Conservation (phyloP, 2,888 invertebrate genomes). For the Andricus curvator region DNA sequence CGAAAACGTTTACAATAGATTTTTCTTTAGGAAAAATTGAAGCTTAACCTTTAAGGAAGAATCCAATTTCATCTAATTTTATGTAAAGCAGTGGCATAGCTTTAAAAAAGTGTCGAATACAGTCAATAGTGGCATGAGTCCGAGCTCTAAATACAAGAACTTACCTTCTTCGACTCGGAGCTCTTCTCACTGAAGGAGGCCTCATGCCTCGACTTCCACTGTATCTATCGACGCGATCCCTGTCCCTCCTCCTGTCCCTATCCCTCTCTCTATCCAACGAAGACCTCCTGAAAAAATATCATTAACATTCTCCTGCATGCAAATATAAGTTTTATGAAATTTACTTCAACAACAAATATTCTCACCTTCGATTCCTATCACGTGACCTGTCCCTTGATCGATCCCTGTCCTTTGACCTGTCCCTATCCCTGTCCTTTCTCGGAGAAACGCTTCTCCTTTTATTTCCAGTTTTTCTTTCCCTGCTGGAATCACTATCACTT, state of each 20-base stretch:
- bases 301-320: neutral
- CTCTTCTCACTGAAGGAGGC: slow-evolving; percentile 75
- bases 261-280: slow-evolving; percentile 79
- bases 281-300: slow-evolving; percentile 65
- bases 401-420: slow-evolving; percentile 75
- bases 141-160: neutral
- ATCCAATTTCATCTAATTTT: too few relatives aligned
- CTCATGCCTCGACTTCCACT: slow-evolving; percentile 75
- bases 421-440: slow-evolving; percentile 76
- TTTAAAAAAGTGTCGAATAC: too few relatives aligned
- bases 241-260: slow-evolving; percentile 70
- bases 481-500: slow-evolving; percentile 80
- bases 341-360: slow-evolving; percentile 8
- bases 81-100: too few relatives aligned
- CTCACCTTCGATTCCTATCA: slow-evolving; percentile 73
- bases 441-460: slow-evolving; percentile 73
- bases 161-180: slow-evolving; percentile 75
- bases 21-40: too few relatives aligned
- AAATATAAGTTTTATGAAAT: too few relatives aligned
- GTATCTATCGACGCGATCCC: slow-evolving; percentile 72
- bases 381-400: slow-evolving; percentile 77
- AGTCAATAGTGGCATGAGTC: too few relatives aligned
- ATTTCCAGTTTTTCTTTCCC: slow-evolving; percentile 79
- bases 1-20: too few relatives aligned
- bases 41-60: too few relatives aligned